A percentile compares a stretch with the other conserved stretches of the same genome.
Conservation (phyloP, 2,888 invertebrate species). For the Ichneumon xanthorius region DNA sequence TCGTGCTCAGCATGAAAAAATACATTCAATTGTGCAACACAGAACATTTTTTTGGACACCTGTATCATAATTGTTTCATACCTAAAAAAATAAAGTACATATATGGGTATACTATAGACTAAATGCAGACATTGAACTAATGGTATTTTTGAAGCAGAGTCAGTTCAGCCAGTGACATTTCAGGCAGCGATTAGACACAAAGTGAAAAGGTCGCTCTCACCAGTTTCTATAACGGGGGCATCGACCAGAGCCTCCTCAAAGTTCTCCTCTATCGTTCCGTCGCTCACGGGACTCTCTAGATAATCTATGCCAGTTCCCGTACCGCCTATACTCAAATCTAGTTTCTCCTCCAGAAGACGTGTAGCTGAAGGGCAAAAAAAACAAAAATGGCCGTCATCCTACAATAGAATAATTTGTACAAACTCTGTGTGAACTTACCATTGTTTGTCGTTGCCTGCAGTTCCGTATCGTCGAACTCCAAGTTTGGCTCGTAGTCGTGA, state of each 20-base stretch:
- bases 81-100: neutral
- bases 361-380: slow-evolving; percentile 75
- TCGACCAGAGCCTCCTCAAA: slow-evolving; percentile 94
- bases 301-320: slow-evolving; percentile 84
- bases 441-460: slow-evolving; percentile 89
- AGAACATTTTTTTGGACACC: too few relatives aligned
- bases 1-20: too few relatives aligned
- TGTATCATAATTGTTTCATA: neutral
- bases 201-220: slow-evolving; percentile 79
- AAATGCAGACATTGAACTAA: too few relatives aligned
- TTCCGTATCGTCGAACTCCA: slow-evolving; percentile 98
- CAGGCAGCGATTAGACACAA: slow-evolving; percentile 65
- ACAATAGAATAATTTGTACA: slow-evolving; percentile 8
- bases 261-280: slow-evolving; percentile 96
- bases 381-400: neutral
- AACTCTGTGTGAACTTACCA: slow-evolving; percentile 86
- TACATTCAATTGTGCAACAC: too few relatives aligned
- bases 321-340: slow-evolving; percentile 81
- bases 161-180: slow-evolving; percentile 26
- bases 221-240: slow-evolving; percentile 86
- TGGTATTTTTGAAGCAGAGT: neutral
- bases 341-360: slow-evolving; percentile 83
- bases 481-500: slow-evolving; percentile 97
- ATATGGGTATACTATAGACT: neutral
- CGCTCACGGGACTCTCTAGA: slow-evolving; percentile 91